These are phyloP conservation scores for Apodemia zela DNA, from an alignment of 2,888 invertebrate genomes.

Conservation along the genomic window DNA sequence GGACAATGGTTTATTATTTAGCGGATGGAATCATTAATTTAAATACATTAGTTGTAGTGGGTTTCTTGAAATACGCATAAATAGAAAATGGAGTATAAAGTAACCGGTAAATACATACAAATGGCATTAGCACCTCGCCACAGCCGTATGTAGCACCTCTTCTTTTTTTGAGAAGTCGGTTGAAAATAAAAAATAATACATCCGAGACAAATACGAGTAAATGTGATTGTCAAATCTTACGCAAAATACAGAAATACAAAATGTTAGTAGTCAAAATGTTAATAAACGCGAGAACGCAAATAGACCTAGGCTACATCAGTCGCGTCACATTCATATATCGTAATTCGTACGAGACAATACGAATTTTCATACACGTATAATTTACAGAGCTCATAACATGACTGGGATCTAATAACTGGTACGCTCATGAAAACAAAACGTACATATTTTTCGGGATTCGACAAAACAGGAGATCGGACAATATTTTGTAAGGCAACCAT, in stretches of 20 bases:
- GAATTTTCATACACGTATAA: not conserved
- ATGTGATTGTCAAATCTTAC: too few species aligned
- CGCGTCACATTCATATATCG: not conserved
- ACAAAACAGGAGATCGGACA: slow-evolving; percentile 67
- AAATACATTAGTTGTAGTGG: not conserved
- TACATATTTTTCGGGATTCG: slow-evolving; percentile 50
- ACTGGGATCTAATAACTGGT: slow-evolving; percentile 46
- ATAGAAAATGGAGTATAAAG: too few species aligned
- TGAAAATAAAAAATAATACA: too few species aligned
- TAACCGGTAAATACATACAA: too few species aligned
- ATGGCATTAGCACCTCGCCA: too few species aligned
- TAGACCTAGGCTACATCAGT: not conserved
- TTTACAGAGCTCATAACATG: not conserved
- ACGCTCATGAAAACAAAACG: slow-evolving; percentile 57
- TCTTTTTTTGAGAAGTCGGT: too few species aligned
- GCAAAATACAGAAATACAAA: too few species aligned
- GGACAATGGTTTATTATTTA: not conserved
- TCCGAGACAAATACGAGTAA: too few species aligned
- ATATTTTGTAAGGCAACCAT: slow-evolving; percentile 70
- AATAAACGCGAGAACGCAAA: not conserved
- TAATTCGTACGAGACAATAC: not conserved
- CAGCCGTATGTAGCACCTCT: too few species aligned
- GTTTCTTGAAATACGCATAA: too few species aligned
- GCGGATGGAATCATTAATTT: not conserved
- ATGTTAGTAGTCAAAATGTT: not conserved